These are phyloP conservation scores for Leucophenga montana DNA, from an alignment of 2,888 invertebrate species.

Conservation along the genomic window DNA sequence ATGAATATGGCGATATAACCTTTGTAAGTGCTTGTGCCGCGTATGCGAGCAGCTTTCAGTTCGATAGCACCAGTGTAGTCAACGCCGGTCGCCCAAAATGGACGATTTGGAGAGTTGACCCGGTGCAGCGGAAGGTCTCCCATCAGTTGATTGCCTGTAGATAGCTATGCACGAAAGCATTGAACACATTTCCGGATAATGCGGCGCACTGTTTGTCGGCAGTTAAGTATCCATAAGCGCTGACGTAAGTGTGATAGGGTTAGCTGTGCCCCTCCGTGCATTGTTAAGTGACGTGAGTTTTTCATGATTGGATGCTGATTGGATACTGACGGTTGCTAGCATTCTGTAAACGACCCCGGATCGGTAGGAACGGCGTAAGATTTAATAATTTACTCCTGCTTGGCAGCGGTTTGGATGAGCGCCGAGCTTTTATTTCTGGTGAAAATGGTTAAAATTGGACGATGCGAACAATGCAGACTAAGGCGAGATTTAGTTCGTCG, in stretches of 20 bases:
- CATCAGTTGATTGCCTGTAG: neutral
- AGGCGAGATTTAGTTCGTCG: too few species aligned
- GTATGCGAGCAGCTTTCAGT: neutral
- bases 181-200: neutral
- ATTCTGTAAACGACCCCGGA: too few species aligned
- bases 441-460: too few species aligned
- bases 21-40: neutral
- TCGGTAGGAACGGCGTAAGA: too few species aligned
- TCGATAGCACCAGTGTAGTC: slow-evolving; percentile 11
- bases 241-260: neutral
- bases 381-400: too few species aligned
- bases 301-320: too few species aligned
- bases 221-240: neutral
- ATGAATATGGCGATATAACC: slow-evolving; percentile 4
- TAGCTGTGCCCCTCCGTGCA: neutral
- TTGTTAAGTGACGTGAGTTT: too few species aligned
- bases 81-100: neutral
- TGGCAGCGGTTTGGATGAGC: too few species aligned
- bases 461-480: too few species aligned
- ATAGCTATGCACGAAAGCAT: neutral
- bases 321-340: too few species aligned
- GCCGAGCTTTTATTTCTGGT: too few species aligned
- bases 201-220: neutral
- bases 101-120: slow-evolving; percentile 2
- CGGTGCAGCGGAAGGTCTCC: slow-evolving; percentile 4